phyloP scores from a whole-genome alignment of 1,140 invertebrate genomes.

The Aphidius ervi region DNA sequence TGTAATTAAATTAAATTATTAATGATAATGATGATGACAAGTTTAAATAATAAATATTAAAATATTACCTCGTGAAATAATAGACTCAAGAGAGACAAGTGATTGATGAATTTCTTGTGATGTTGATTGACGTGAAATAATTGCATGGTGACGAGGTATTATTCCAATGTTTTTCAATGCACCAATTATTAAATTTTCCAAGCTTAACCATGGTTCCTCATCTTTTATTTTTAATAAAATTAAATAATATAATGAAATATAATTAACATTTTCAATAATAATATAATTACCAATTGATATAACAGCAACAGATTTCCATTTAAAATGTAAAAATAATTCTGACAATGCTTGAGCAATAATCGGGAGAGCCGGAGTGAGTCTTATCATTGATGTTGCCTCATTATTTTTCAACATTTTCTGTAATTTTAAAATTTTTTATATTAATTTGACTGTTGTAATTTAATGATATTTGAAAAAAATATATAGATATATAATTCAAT shows the following conservation, averaged over 20 bases:
- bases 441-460: neutral
- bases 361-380: conserved; percentile 44
- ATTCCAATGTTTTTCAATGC: conserved; percentile 46
- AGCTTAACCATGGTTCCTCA: conserved; percentile 46
- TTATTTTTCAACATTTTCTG: conserved; percentile 41
- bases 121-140: conserved; percentile 39
- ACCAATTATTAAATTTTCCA: conserved; percentile 39
- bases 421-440: conserved; percentile 21
- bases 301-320: conserved; percentile 45
- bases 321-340: conserved; percentile 44
- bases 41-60: neutral
- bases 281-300: conserved; percentile 40
- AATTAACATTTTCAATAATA: neutral
- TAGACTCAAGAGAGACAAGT: conserved; percentile 38
- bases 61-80: conserved; percentile 44
- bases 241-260: neutral
- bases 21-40: neutral
- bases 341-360: conserved; percentile 41
- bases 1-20: neutral
- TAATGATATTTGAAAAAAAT: neutral
- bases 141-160: conserved; percentile 44
- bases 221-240: conserved; percentile 35
- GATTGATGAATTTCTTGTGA: conserved; percentile 38
- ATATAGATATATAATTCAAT: neutral
- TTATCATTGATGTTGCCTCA: conserved; percentile 41